Conservation (phyloP, 2,888 invertebrate genomes). For the Luffia ferchaultella region DNA sequence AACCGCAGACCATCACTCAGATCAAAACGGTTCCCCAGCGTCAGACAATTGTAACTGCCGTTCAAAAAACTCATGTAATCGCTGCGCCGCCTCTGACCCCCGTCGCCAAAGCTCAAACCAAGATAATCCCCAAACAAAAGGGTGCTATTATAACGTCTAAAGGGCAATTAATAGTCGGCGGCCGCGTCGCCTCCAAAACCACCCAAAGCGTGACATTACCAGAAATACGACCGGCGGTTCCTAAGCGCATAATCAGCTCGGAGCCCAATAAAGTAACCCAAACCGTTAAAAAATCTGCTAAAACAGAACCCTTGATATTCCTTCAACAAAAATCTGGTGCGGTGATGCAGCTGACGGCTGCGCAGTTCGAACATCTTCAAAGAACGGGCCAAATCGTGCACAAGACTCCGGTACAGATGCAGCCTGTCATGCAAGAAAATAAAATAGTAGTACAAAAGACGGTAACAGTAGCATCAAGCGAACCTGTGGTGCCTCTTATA, state of each 20-base stretch:
- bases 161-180: conserved; percentile 59
- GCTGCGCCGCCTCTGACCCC: conserved; percentile 21
- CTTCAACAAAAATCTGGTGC: conserved; percentile 56
- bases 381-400: conserved; percentile 54
- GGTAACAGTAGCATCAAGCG: conserved; percentile 29
- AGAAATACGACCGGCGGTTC: conserved; percentile 33
- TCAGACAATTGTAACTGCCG: conserved; percentile 7
- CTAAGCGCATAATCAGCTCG: conserved; percentile 34
- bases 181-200: conserved; percentile 44
- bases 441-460: conserved; percentile 40
- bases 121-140: conserved; percentile 51
- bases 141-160: conserved; percentile 65
- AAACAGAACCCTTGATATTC: conserved; percentile 45
- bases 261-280: conserved; percentile 46
- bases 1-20: conserved; percentile 44
- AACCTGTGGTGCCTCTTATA: conserved; percentile 24
- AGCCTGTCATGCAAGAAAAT: conserved; percentile 28
- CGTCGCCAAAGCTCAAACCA: conserved; percentile 26
- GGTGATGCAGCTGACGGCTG: conserved; percentile 53
- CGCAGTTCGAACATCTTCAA: conserved; percentile 59
- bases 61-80: neutral
- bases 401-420: conserved; percentile 24
- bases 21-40: conserved; percentile 41
- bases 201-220: conserved; percentile 54
- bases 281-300: conserved; percentile 37